These are phyloP conservation scores for human (Homo sapiens) DNA, from an alignment of 2,113 vertebrate species.

Conservation along the genomic window DNA sequence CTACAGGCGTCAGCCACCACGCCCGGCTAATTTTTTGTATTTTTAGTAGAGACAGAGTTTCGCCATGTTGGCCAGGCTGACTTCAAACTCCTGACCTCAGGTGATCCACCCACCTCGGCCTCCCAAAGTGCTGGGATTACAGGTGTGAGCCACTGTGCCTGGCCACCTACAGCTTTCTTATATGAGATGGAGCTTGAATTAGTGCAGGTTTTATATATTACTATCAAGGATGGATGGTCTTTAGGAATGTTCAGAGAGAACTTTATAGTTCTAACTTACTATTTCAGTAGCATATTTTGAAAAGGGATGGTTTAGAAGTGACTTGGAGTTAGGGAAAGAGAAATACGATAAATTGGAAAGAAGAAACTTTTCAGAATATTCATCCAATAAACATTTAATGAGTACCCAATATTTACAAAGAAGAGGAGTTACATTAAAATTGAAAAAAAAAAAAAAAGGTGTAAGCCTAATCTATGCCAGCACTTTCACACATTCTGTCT, in stretches of 20 bases:
- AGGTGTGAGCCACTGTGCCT: too few species aligned
- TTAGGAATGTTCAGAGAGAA: neutral
- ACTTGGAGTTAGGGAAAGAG: constrained; percentile 3
- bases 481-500: neutral
- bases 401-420: constrained; percentile 35
- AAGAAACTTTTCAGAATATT: constrained; percentile 28
- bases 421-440: constrained; percentile 9
- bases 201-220: constrained; percentile 15
- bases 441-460: neutral
- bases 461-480: neutral
- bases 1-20: too few species aligned
- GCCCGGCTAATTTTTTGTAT: too few species aligned
- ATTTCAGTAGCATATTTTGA: constrained; percentile 28
- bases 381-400: neutral
- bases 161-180: neutral
- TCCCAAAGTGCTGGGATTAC: too few species aligned
- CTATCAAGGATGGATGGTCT: neutral
- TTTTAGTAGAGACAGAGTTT: too few species aligned
- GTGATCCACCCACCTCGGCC: too few species aligned
- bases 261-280: neutral
- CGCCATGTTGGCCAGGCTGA: too few species aligned
- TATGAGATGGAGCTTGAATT: neutral
- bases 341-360: neutral
- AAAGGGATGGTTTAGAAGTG: constrained; percentile 23
- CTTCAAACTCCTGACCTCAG: too few species aligned